Conservation (phyloP, 2,888 invertebrate species). For the Acanthosepion pharaonis region DNA sequence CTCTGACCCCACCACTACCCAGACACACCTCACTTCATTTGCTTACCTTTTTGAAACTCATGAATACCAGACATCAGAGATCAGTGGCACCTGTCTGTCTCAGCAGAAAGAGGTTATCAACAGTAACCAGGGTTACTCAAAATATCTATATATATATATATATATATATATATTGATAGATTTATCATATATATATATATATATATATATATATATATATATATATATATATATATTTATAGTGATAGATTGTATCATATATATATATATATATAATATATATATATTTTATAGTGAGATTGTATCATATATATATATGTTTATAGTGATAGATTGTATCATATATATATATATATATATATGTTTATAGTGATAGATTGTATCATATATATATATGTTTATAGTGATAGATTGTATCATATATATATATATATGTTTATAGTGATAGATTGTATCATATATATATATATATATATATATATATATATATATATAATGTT, state of each 20-base stretch:
- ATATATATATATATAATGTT: slow-evolving; percentile 25
- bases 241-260: background rate
- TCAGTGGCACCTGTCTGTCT: background rate
- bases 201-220: background rate
- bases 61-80: background rate
- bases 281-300: background rate
- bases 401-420: too few relatives aligned
- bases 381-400: background rate
- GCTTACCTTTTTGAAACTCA: background rate
- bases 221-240: background rate
- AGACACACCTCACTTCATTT: background rate
- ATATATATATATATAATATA: background rate
- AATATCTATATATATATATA: background rate
- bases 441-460: background rate
- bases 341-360: slow-evolving; percentile 17
- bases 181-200: background rate
- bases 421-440: slow-evolving; percentile 24
- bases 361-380: background rate
- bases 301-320: background rate
- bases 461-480: slow-evolving; percentile 34
- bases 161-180: background rate
- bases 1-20: too few relatives aligned
- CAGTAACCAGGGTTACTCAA: background rate
- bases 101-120: background rate
- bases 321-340: background rate